Evolutionary conservation across 2,113 vertebrate species (phyloP).

Genomic region (Tachysurus vachellii): DNA sequence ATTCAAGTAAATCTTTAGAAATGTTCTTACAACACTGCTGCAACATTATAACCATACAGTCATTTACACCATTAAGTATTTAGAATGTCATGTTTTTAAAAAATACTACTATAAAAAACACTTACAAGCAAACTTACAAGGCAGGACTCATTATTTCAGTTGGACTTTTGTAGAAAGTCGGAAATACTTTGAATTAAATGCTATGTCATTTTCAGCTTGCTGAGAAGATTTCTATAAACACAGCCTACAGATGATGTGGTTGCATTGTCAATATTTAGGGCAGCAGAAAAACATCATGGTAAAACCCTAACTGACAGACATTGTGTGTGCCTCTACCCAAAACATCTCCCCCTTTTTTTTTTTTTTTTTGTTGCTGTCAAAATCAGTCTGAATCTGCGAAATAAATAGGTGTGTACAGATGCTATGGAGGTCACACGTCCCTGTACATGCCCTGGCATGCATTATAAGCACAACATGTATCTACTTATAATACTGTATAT

Average conservation of each 20-base stretch:
- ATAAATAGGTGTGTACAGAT: constrained; percentile 17
- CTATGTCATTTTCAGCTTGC: not conserved
- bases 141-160: not conserved
- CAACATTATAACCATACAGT: not conserved
- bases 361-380: constrained; percentile 1
- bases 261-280: not conserved
- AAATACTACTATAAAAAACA: not conserved
- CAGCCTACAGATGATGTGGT: not conserved
- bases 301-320: constrained; percentile 24
- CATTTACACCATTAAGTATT: not conserved
- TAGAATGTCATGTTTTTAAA: not conserved
- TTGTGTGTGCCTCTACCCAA: not conserved
- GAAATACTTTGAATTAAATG: not conserved
- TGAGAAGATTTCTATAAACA: constrained; percentile 1
- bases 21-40: not conserved
- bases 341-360: not conserved
- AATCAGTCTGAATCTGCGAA: constrained; percentile 3
- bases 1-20: not conserved
- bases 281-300: not conserved
- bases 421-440: constrained; percentile 5
- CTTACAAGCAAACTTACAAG: not conserved
- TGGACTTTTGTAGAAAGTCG: not conserved
- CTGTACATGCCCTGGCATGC: constrained; percentile 15
- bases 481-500: not conserved
- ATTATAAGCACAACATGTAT: not conserved